phyloP scores from a whole-genome alignment of 2,888 invertebrate species.

The Megamerina dolium region DNA sequence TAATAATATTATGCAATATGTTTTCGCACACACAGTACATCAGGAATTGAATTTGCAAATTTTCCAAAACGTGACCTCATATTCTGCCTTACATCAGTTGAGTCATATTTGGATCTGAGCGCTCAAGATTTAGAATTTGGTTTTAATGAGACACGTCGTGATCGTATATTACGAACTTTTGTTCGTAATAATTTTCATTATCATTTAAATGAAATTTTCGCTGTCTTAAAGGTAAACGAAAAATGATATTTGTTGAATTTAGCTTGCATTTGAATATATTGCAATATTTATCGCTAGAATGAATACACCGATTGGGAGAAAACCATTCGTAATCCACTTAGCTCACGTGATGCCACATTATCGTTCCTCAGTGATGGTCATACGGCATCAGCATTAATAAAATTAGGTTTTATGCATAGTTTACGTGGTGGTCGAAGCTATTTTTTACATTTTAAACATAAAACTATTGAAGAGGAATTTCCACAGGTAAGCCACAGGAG shows the following conservation, averaged over 20 bases:
- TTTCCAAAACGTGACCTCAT: slow-evolving; percentile 77
- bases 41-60: slow-evolving; percentile 74
- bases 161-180: slow-evolving; percentile 82
- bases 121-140: slow-evolving; percentile 85
- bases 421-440: slow-evolving; percentile 73
- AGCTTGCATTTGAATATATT: not conserved
- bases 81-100: slow-evolving; percentile 75
- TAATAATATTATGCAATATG: not conserved
- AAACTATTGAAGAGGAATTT: slow-evolving; percentile 74
- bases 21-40: no score
- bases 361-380: slow-evolving; percentile 89
- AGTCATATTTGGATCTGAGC: slow-evolving; percentile 76
- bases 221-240: slow-evolving; percentile 61
- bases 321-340: slow-evolving; percentile 77
- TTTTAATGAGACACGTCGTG: slow-evolving; percentile 80
- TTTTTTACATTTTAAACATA: slow-evolving; percentile 84
- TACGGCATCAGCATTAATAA: slow-evolving; percentile 76
- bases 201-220: slow-evolving; percentile 91
- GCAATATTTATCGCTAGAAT: slow-evolving; percentile 57
- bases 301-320: slow-evolving; percentile 96
- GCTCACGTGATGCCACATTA: slow-evolving; percentile 77
- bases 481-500: slow-evolving; percentile 56
- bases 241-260: not conserved
- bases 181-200: slow-evolving; percentile 92
- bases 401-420: slow-evolving; percentile 74